Evolutionary conservation across 2,113 vertebrate genomes (phyloP), one percentile per base, ranked within the genome.

Genomic region (Alexandromys fortis): DNA sequence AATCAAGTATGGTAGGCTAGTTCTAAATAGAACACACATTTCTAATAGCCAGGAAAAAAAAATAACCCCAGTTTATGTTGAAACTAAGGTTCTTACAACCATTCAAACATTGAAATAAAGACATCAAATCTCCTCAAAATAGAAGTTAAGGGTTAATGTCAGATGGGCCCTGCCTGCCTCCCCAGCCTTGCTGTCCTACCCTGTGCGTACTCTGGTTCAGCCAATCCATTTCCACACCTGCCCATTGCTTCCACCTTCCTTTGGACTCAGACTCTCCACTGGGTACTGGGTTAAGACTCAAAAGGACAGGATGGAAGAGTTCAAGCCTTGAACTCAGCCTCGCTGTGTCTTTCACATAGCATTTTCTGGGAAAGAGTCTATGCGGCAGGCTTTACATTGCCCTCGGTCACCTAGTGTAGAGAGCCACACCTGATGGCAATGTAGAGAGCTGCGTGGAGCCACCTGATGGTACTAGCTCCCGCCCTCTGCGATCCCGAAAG

Each of bases 161-260:
- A 63, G 28, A 24, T 35, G 2, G 12, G 22, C 9, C 30, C 26
- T 1, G 3, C 19, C 67, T 58, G 9, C 75, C 42, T 73, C 19
- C n/a, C 38, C 26, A 13, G 21, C 11, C 35, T 63, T 42, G 2
- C 38, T 73, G 75, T 38, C 63, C n/a, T 21, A 11, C 9, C 35
- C 38, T 5, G 3, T 49, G 19, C 4, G 33, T 0, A 0, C 1
- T 1, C 13, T 22, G n/a, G 17, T 42, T 24, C 22, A n/a, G 30
- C 16, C n/a, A 7, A 3, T 35, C 68, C 13, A 3, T 58, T n/a
- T 68, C 65, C 21, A 55, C 4, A 9, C 22, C 70, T 58, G 9
- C 78, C 24, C n/a, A 42, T 19, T 65, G 13, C 7, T 9, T 33
- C 35, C 45, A 17, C 52, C 26, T 33, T 63, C 65, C 38, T 22